A percentile compares a stretch with the other conserved stretches of the same genome.
These are phyloP conservation scores for Bombus sylvicola DNA, from an alignment of 1,140 invertebrate genomes.

Conservation along the genomic window DNA sequence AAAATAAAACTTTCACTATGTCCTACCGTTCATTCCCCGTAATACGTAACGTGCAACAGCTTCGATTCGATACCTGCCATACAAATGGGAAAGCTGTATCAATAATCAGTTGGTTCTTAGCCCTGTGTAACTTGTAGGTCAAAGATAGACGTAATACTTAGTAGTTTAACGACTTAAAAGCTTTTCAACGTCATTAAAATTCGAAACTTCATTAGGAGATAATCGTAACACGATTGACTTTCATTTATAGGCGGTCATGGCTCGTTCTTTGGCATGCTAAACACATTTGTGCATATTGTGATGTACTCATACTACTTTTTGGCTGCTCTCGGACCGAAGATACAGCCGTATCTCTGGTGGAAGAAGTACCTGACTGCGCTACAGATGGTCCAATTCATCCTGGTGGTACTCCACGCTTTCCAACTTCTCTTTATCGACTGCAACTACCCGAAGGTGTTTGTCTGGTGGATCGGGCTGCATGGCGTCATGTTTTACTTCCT, in stretches of 20 bases:
- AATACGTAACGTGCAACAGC: neutral
- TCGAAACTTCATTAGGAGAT: neutral
- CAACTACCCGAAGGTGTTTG: slow-evolving; percentile 90
- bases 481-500: slow-evolving; percentile 91
- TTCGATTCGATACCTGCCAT: neutral
- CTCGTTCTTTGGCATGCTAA: slow-evolving; percentile 92
- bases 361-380: slow-evolving; percentile 95
- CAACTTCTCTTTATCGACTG: slow-evolving; percentile 94
- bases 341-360: slow-evolving; percentile 96
- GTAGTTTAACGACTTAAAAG: neutral
- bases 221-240: neutral
- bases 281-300: slow-evolving; percentile 94
- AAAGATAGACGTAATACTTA: neutral
- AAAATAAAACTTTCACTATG: neutral
- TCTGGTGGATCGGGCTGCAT: slow-evolving; percentile 89
- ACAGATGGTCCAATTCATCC: slow-evolving; percentile 93
- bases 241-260: slow-evolving; percentile 87
- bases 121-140: neutral
- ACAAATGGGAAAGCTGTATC: neutral
- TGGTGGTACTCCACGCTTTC: slow-evolving; percentile 91
- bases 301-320: slow-evolving; percentile 97
- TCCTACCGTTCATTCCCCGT: neutral
- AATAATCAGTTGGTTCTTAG: neutral
- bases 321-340: slow-evolving; percentile 91
- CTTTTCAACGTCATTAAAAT: neutral